Evolutionary conservation across 2,888 invertebrate genomes (phyloP).

Genomic region (Erpobdella octoculata): DNA sequence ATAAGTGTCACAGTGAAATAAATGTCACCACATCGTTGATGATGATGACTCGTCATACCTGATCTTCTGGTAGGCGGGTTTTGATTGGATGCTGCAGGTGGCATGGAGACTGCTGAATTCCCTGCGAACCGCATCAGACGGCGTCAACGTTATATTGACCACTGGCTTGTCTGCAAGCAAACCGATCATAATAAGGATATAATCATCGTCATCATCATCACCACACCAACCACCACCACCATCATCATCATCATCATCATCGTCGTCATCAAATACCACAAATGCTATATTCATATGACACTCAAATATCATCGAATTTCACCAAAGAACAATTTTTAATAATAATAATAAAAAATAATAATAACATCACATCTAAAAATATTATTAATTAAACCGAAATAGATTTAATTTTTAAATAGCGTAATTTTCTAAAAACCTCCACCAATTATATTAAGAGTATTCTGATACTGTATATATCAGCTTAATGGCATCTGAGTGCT

Average conservation of each 20-base stretch:
- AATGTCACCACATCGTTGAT: no score
- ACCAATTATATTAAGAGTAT: no score
- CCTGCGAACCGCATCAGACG: neutral
- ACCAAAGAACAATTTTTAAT: no score
- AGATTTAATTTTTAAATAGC: no score
- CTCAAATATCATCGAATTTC: neutral
- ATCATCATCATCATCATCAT: slow-evolving; percentile 6
- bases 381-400: no score
- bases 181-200: neutral
- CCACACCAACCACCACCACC: neutral
- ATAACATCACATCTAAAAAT: no score
- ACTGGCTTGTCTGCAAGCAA: neutral
- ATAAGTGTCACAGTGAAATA: no score
- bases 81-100: neutral
- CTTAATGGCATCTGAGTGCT: no score
- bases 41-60: neutral
- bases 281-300: neutral
- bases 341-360: no score
- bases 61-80: neutral
- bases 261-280: neutral
- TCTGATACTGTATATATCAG: no score
- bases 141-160: neutral
- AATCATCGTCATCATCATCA: neutral
- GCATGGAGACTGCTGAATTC: neutral
- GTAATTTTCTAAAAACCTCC: no score